Percentiles rank a stretch among this genome's conserved stretches.
phyloP scores from a whole-genome alignment of 2,888 invertebrate species.

The Rosalia funebris region DNA sequence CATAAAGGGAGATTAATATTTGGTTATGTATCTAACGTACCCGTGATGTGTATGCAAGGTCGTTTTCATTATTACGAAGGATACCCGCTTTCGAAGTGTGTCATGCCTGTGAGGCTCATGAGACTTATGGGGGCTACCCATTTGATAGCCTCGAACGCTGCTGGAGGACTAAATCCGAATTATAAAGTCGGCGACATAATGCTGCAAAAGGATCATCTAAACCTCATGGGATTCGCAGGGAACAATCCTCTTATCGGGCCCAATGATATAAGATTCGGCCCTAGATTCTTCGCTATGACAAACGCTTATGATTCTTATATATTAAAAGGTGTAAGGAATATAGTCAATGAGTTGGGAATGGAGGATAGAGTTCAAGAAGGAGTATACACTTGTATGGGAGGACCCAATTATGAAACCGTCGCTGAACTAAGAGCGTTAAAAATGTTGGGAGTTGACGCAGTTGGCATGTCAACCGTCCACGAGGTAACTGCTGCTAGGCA shows the following conservation, averaged over 20 bases:
- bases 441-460: constrained; percentile 84
- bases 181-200: constrained; percentile 81
- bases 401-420: constrained; percentile 96
- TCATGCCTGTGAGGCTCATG: constrained; percentile 93
- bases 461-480: constrained; percentile 82
- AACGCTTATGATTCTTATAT: constrained; percentile 82
- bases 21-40: constrained; percentile 78
- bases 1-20: constrained; percentile 90
- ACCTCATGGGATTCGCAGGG: constrained; percentile 91
- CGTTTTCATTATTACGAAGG: constrained; percentile 95
- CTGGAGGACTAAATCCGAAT: constrained; percentile 87
- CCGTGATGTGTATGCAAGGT: constrained; percentile 93
- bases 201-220: constrained; percentile 95
- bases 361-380: constrained; percentile 83
- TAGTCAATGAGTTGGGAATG: constrained; percentile 75
- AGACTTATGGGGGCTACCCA: constrained; percentile 87
- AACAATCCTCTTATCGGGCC: constrained; percentile 89
- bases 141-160: constrained; percentile 85
- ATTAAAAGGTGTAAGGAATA: constrained; percentile 74
- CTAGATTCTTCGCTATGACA: constrained; percentile 88
- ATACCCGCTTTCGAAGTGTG: constrained; percentile 87
- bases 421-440: constrained; percentile 85
- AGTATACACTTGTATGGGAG: constrained; percentile 94
- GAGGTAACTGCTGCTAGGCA: constrained; percentile 89
- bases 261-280: constrained; percentile 90